Evolutionary conservation across 1,140 invertebrate genomes (phyloP).

Genomic region (Euglossa dilemma): DNA sequence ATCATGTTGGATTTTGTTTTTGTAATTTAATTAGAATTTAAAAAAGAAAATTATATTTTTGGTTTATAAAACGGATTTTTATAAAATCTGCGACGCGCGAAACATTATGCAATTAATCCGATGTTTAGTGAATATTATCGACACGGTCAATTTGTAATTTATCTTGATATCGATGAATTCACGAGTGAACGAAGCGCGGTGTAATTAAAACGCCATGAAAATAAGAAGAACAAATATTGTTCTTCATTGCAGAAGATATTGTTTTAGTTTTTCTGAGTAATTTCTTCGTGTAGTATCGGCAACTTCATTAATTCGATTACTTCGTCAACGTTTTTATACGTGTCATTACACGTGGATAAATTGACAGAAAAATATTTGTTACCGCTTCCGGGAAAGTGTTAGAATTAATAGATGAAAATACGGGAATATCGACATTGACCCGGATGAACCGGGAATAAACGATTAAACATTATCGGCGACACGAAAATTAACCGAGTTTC

Average conservation of each 20-base stretch:
- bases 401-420: neutral
- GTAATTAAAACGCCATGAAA: slow-evolving; percentile 1
- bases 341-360: too few species aligned
- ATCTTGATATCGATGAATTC: slow-evolving; percentile 24
- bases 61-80: too few species aligned
- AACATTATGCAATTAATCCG: slow-evolving; percentile 19
- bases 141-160: slow-evolving; percentile 15
- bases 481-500: neutral
- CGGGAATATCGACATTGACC: neutral
- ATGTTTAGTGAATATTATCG: slow-evolving; percentile 3
- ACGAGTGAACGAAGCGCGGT: neutral
- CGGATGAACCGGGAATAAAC: neutral
- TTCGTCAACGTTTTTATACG: neutral
- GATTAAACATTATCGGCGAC: neutral
- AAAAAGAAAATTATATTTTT: too few species aligned
- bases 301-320: slow-evolving; percentile 1
- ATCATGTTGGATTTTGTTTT: too few species aligned
- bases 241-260: neutral
- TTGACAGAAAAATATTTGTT: too few species aligned
- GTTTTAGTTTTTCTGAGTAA: neutral
- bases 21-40: too few species aligned
- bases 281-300: neutral
- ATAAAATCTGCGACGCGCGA: too few species aligned
- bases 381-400: neutral
- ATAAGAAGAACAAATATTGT: neutral